phyloP scores from a whole-genome alignment of 2,113 vertebrate genomes.

The Larimichthys polyactis region DNA sequence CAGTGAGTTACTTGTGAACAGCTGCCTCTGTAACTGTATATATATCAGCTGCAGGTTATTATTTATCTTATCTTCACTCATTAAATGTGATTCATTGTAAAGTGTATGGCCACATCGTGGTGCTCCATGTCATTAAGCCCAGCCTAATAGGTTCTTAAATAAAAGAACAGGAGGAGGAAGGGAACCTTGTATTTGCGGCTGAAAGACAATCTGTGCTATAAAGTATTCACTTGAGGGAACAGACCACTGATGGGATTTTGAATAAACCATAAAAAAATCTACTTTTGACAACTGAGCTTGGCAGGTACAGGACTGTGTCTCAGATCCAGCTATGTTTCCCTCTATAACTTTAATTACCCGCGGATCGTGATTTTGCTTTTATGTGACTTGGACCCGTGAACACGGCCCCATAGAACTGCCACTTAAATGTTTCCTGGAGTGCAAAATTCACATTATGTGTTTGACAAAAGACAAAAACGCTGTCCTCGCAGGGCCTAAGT shows the following conservation, averaged over 20 bases:
- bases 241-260: slow-evolving; percentile 29
- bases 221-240: slow-evolving; percentile 1
- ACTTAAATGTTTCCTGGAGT: slow-evolving; percentile 40
- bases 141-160: slow-evolving; percentile 29
- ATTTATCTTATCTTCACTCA: background rate
- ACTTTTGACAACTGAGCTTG: slow-evolving; percentile 29
- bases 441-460: slow-evolving; percentile 35
- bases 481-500: slow-evolving; percentile 15
- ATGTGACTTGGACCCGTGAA: slow-evolving; percentile 22
- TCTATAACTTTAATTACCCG: slow-evolving; percentile 40
- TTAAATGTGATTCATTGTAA: background rate
- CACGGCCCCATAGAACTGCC: slow-evolving; percentile 5
- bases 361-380: slow-evolving; percentile 29
- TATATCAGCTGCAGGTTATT: background rate
- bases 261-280: slow-evolving; percentile 42
- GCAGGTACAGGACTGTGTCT: slow-evolving; percentile 10
- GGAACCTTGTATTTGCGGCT: slow-evolving; percentile 24
- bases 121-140: slow-evolving; percentile 30
- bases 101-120: background rate
- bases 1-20: no score
- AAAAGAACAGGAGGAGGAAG: slow-evolving; percentile 46
- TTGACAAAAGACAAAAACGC: slow-evolving; percentile 33
- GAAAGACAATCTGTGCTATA: slow-evolving; percentile 14
- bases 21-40: no score
- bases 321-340: slow-evolving; percentile 1